Base-by-base conservation (phyloP, 2,888 invertebrate genomes). In the Himalopsyche anomala region DNA sequence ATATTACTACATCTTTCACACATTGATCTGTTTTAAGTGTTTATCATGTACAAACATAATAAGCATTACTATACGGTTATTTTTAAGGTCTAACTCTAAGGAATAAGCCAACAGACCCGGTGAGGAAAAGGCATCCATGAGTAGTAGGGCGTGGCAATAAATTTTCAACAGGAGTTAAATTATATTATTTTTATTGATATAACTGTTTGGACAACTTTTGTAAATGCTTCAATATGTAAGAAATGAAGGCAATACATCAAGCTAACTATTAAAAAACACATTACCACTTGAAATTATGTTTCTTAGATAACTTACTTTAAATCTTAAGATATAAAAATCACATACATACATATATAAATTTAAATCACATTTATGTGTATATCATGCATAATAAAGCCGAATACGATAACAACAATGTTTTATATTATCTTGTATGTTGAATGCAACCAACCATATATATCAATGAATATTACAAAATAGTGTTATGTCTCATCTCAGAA, bases 331-430 rank as follows among this genome's bases (percentile, higher is more conserved):
- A 74, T 74, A 38, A 74, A 62, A 74, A 74, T 74, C 74, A 74
- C 74, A 74, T 74, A 74, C 74, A 74, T 74, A 74, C 74, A 74
- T 74, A 74, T 74, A 74, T 74, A 74, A 74, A 74, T 74, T 74
- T 74, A 74, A 74, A 74, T 74, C 74, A 74, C 74, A 74, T 36
- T 74, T 36, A 74, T 74, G 74, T 74, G 74, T 74, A 74, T 74
- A 74, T 36, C 38, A 74, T 74, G 36, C 74, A 74, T 74, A 74
- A 74, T 74, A 74, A 74, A 74, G 74, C 74, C 74, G 36, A 74
- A 36, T 74, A 74, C 74, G 36, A 74, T 74, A 74, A 74, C 36
- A 74, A 74, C 15, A 28, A 74, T 36, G 28, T 74, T 74, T 74
- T 74, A 36, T 74, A 74, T 74, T 15, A 74, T 36, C 74, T 74